These are phyloP conservation scores for Platerodrilus igneus DNA, from an alignment of 2,888 invertebrate genomes.

Conservation along the genomic window DNA sequence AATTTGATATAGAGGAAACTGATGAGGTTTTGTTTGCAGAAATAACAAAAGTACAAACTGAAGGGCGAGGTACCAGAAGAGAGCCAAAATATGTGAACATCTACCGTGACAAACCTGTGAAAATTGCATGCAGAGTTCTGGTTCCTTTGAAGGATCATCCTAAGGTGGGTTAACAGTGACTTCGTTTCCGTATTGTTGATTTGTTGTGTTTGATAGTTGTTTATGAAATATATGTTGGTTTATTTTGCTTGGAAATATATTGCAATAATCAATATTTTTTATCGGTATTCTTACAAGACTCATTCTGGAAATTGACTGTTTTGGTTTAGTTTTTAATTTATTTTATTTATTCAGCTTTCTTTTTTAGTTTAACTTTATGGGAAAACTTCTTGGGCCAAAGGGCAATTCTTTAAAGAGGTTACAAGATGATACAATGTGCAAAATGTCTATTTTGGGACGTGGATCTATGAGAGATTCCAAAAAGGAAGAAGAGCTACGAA, in stretches of 20 bases:
- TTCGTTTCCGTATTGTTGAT: too few species aligned
- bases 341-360: constrained; percentile 17
- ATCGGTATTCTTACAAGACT: too few species aligned
- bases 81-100: constrained; percentile 72
- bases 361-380: constrained; percentile 89
- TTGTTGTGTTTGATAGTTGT: too few species aligned
- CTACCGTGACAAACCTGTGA: constrained; percentile 68
- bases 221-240: too few species aligned
- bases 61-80: constrained; percentile 60
- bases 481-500: constrained; percentile 73
- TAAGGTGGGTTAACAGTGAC: constrained; percentile 54
- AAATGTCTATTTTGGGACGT: constrained; percentile 88
- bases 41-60: constrained; percentile 65
- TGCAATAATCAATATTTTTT: too few species aligned
- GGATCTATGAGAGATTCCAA: constrained; percentile 87
- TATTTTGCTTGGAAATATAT: too few species aligned
- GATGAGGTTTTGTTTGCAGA: constrained; percentile 52
- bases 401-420: constrained; percentile 88
- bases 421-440: constrained; percentile 91
- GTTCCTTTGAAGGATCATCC: constrained; percentile 70
- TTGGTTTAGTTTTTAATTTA: too few species aligned
- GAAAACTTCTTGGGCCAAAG: constrained; percentile 87
- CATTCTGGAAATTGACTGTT: too few species aligned
- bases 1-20: too few species aligned
- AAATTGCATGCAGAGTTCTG: constrained; percentile 66